Conservation (phyloP, 2,113 vertebrate genomes). For the Cochlearius cochlearius region DNA sequence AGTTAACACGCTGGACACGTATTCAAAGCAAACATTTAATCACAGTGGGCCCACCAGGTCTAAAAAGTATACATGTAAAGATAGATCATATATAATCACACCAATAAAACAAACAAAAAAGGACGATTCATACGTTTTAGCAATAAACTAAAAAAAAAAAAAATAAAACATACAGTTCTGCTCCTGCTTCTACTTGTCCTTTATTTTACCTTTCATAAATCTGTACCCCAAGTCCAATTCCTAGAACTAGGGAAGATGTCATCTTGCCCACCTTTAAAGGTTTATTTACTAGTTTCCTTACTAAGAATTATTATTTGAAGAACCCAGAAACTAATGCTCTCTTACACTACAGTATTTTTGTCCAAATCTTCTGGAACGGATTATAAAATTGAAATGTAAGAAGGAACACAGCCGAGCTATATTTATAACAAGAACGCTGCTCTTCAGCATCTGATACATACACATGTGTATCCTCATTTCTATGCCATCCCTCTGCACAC, state of each 20-base stretch:
- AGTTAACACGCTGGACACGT: conserved; percentile 35
- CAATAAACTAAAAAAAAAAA: conserved; percentile 49
- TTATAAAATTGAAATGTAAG: conserved; percentile 68
- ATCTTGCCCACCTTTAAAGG: background rate
- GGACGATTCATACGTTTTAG: conserved; percentile 49
- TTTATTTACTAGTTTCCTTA: conserved; percentile 55
- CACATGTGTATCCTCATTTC: conserved; percentile 63
- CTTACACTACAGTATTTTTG: conserved; percentile 49
- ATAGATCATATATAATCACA: conserved; percentile 49
- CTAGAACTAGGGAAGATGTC: conserved; percentile 34
- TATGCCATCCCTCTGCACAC: background rate
- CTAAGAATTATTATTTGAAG: conserved; percentile 60
- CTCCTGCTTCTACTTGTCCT: conserved; percentile 36
- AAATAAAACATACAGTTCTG: conserved; percentile 8
- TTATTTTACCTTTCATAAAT: conserved; percentile 57
- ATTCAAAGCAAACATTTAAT: conserved; percentile 63
- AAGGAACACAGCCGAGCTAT: conserved; percentile 29
- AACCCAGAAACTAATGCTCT: conserved; percentile 19
- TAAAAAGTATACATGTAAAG: conserved; percentile 52
- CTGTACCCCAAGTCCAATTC: background rate
- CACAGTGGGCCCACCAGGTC: conserved; percentile 11
- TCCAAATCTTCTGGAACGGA: conserved; percentile 49
- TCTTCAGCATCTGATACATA: conserved; percentile 50
- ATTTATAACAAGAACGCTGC: conserved; percentile 48
- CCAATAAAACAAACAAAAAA: conserved; percentile 60